phyloP scores from a whole-genome alignment of 2,888 invertebrate genomes.

The Timandra comae region DNA sequence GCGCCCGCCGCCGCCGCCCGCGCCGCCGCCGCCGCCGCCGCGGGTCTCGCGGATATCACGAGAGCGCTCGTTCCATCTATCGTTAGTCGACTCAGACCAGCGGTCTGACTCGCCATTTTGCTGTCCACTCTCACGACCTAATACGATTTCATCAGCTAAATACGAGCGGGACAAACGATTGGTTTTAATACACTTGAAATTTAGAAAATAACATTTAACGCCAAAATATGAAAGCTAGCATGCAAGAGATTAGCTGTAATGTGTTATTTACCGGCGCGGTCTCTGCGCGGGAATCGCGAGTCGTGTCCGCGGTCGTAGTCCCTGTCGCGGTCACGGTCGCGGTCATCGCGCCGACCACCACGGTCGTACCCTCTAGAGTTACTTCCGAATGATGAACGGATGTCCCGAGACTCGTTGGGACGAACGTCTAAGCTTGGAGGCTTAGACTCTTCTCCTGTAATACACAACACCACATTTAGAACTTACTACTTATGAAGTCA shows the following conservation, averaged over 20 bases:
- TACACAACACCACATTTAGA: conserved; percentile 12
- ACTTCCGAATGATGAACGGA: conserved; percentile 66
- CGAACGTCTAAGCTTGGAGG: conserved; percentile 67
- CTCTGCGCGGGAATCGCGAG: conserved; percentile 72
- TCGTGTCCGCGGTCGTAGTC: conserved; percentile 77
- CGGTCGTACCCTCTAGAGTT: conserved; percentile 69
- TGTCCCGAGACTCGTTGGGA: conserved; percentile 61
- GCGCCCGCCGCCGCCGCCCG: conserved; percentile 25
- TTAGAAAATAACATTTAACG: too few species aligned
- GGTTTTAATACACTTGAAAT: too few species aligned
- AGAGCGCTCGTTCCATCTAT: conserved; percentile 38
- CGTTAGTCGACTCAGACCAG: conserved; percentile 45
- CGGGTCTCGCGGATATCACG: conserved; percentile 21
- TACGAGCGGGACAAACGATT: conserved; percentile 1
- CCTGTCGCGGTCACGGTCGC: conserved; percentile 74
- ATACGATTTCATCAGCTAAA: conserved; percentile 3
- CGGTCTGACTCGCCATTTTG: conserved; percentile 73
- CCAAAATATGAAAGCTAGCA: too few species aligned
- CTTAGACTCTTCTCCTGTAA: conserved; percentile 70
- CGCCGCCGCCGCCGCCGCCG: conserved; percentile 18
- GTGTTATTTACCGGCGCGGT: conserved; percentile 57
- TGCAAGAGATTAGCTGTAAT: too few species aligned
- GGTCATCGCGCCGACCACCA: conserved; percentile 74
- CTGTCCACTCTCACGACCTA: conserved; percentile 68
- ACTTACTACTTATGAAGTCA: too few species aligned